These are phyloP conservation scores for Crocidura indochinensis DNA, from an alignment of 2,797 vertebrate genomes.

Conservation along the genomic window DNA sequence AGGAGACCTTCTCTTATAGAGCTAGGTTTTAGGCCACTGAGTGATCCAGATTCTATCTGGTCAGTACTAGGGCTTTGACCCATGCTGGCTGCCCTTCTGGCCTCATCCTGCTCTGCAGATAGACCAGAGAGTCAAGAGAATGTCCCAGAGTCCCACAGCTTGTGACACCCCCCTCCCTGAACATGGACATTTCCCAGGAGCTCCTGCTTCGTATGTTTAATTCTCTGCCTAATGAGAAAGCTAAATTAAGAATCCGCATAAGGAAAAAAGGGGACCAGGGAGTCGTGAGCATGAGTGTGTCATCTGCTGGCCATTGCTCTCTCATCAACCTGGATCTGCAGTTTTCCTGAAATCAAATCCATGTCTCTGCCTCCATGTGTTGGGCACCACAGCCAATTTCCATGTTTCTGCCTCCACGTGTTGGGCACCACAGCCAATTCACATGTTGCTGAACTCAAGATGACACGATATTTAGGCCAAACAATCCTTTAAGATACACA, in stretches of 20 bases:
- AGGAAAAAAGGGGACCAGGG: background rate
- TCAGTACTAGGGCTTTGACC: background rate
- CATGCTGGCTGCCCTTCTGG: background rate
- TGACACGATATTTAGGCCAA: slow-evolving; percentile 84
- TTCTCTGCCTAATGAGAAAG: slow-evolving; percentile 72
- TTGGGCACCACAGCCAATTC: slow-evolving; percentile 44
- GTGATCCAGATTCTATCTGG: background rate
- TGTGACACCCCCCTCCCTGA: background rate
- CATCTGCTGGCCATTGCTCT: too few relatives aligned
- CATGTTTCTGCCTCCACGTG: slow-evolving; percentile 38
- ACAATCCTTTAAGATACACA: slow-evolving; percentile 87
- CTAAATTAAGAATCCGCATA: slow-evolving; percentile 64
- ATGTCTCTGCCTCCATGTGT: too few relatives aligned
- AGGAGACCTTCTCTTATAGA: background rate
- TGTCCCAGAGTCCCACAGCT: background rate
- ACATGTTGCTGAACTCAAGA: slow-evolving; percentile 80
- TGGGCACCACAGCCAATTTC: too few relatives aligned
- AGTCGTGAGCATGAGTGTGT: too few relatives aligned
- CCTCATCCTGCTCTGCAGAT: background rate
- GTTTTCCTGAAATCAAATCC: too few relatives aligned
- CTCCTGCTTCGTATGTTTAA: slow-evolving; percentile 23
- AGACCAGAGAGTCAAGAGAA: background rate
- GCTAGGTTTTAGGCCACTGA: background rate
- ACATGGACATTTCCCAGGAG: background rate
- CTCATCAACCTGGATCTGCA: too few relatives aligned